Evolutionary conservation across 2,113 vertebrate species (phyloP), one percentile per base, ranked within the genome.

Genomic region (Microtus pennsylvanicus): DNA sequence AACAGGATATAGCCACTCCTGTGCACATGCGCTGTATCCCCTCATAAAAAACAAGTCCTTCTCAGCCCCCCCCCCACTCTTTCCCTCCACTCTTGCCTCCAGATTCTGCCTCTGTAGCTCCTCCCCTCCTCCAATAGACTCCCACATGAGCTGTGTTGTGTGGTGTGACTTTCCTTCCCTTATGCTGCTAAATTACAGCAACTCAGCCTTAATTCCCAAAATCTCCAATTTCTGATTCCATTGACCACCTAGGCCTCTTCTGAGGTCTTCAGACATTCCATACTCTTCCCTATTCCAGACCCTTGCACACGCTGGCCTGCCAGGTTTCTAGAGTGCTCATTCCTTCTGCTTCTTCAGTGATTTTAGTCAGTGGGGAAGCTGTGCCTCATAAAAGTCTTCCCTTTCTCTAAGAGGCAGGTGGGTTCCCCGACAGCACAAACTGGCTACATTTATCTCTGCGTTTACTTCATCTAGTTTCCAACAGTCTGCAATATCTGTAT

Each of bases 241-340:
- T 30, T 1, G 0, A 55, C 16, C 33, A 47, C 72, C 1, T 22
- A 33, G n/a, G 24, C 38, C 89, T 93, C 61, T 42, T 86, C 78
- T 69, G 42, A 86, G 55, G 12, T n/a, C 63, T 14, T 67, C 14
- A 35, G 80, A 50, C 17, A 11, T 8, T 14, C 14, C 8, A 3
- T 0, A 0, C 21, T 42, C 5, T 38, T 16, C 26, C 42, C 16
- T 3, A 10, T n/a, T 11, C 21, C 50, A 19, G 13, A 69, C 33
- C 50, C 93, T 90, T 89, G 61, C 52, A 19, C 21, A 8, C 1
- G 38, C 58, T 89, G 4, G 83, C 67, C 42, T 89, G 12, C 58
- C 3, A 28, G 19, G 6, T 0, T 0, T 21, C 72, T 47, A 7
- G 17, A 5, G 2, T 26, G 0, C 1, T 70, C 5, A 30, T 61